Percentiles rank a stretch among this genome's conserved stretches.
These are phyloP conservation scores for Microplitis manilae DNA, from an alignment of 2,888 invertebrate genomes.

Conservation along the genomic window DNA sequence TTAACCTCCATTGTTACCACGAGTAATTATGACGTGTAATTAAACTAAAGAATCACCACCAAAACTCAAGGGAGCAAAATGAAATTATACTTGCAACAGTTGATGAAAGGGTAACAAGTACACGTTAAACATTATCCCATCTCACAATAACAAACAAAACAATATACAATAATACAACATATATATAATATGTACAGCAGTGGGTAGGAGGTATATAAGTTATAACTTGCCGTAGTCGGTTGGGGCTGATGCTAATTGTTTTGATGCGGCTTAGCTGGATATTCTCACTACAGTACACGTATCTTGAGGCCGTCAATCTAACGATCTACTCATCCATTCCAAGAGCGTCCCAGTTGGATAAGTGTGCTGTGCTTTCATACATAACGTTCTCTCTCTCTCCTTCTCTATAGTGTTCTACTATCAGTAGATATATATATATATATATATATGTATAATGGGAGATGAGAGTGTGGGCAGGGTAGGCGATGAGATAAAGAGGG, in stretches of 20 bases:
- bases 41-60: not conserved
- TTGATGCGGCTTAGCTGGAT: slow-evolving; percentile 8
- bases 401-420: not conserved
- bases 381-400: not conserved
- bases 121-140: not conserved
- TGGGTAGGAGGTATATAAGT: not conserved
- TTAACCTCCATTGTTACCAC: not conserved
- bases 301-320: slow-evolving; percentile 42
- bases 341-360: slow-evolving; percentile 49
- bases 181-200: not conserved
- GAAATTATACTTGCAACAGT: not conserved
- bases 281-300: slow-evolving; percentile 7
- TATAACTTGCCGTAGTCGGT: not conserved
- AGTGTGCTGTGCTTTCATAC: slow-evolving; percentile 48
- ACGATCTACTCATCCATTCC: slow-evolving; percentile 57
- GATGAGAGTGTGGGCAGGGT: not conserved
- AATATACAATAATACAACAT: not conserved
- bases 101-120: not conserved
- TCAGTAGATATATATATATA: not conserved
- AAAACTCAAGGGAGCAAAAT: not conserved
- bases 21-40: not conserved
- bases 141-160: not conserved
- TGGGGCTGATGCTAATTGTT: slow-evolving; percentile 9
- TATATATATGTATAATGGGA: too few relatives aligned
- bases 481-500: not conserved